Evolutionary conservation across 2,797 vertebrate species (phyloP), one percentile per base, ranked within the genome.

Genomic region (Lutjanus argentimaculatus): DNA sequence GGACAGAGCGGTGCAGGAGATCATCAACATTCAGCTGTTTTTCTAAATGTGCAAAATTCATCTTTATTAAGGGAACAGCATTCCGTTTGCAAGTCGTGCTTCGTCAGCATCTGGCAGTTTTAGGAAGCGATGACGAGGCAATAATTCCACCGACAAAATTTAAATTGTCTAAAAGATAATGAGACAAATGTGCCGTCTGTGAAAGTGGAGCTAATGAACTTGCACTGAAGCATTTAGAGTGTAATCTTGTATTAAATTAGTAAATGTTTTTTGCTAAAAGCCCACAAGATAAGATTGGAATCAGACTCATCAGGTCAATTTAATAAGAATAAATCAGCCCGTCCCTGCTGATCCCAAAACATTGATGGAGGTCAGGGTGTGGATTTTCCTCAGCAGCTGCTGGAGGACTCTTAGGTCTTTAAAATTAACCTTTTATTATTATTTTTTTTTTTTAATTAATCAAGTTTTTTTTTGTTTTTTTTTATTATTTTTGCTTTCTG

Each of bases 181-280:
- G 59, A 84, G 71, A 77, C 48, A 22, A 80, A 85, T 17, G 52
- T 65, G 67, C 22, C 4, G 7, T 8, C 30, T 19, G 66, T 63
- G 65, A 40, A 67, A 74, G 77, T 56, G 72, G 56, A 67, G 82
- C 53, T 83, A 86, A 91, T 83, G 67, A 66, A 79, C 51, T 55
- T 56, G 46, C 62, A 63, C 63, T 58, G 66, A 77, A 64, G 61
- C 79, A 69, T 76, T 88, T 67, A 79, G 52, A 68, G 61, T 36
- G 10, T 62, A 79, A 73, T 79, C 25, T 46, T 30, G 69, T 57
- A 65, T 73, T 63, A 73, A 68, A 80, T 84, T 63, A 74, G 65
- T 21, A 25, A 25, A 57, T 77, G 53, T 73, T 72, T 61, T 25
- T 25, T 64, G 67, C 67, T 56, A 53, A 69, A 62, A 68, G 59